Percentiles rank a stretch among this genome's conserved stretches.
Conservation (phyloP, 2,797 vertebrate genomes). For the Myoxocephalus aenaeus region DNA sequence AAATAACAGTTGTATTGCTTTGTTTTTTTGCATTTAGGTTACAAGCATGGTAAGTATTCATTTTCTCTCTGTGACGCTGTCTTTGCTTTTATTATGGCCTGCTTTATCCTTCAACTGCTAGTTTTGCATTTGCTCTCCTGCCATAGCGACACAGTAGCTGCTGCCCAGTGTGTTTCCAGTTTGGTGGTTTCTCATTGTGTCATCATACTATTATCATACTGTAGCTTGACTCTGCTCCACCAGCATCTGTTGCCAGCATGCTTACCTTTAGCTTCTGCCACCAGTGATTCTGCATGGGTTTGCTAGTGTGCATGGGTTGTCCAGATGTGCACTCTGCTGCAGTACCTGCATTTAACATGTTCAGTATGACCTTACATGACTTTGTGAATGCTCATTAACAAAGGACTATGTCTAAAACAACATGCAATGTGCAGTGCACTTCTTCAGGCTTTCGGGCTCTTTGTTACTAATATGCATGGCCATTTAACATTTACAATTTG, state of each 20-base stretch:
- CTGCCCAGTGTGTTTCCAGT: slow-evolving; percentile 51
- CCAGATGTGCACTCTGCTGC: slow-evolving; percentile 12
- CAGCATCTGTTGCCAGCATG: slow-evolving; percentile 86
- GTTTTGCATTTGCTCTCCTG: slow-evolving; percentile 83
- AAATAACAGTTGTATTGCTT: slow-evolving; percentile 14
- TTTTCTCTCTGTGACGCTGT: slow-evolving; percentile 83
- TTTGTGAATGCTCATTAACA: slow-evolving; percentile 20
- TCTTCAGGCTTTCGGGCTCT: not conserved
- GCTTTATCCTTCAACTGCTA: slow-evolving; percentile 39
- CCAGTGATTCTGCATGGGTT: slow-evolving; percentile 61
- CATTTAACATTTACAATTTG: slow-evolving; percentile 5
- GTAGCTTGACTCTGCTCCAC: slow-evolving; percentile 52
- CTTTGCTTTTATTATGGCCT: slow-evolving; percentile 81
- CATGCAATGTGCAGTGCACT: not conserved
- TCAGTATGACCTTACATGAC: slow-evolving; percentile 3
- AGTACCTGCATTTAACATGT: slow-evolving; percentile 6
- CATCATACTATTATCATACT: slow-evolving; percentile 37
- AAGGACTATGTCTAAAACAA: slow-evolving; percentile 18
- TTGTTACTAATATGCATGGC: not conserved
- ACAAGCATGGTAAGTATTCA: slow-evolving; percentile 98
- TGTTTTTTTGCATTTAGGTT: slow-evolving; percentile 93
- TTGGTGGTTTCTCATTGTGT: slow-evolving; percentile 53
- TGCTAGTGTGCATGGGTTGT: slow-evolving; percentile 21
- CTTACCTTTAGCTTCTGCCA: slow-evolving; percentile 78
- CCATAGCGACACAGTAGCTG: slow-evolving; percentile 72